A percentile compares a stretch with the other conserved stretches of the same genome.
phyloP scores from a whole-genome alignment of 2,113 vertebrate genomes.

The Columbina picui region DNA sequence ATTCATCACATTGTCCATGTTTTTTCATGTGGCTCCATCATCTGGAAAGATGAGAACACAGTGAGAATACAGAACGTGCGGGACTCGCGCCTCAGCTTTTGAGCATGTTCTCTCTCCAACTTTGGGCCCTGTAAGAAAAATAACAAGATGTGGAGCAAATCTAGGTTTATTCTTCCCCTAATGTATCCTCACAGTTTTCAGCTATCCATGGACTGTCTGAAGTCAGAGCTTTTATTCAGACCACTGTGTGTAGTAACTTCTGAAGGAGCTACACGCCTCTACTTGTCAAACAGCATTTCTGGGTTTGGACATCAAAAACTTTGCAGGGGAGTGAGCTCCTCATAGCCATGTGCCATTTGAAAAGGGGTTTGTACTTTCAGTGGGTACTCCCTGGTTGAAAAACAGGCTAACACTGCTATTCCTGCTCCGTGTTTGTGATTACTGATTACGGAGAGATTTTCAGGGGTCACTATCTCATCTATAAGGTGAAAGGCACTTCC shows the following conservation, averaged over 20 bases:
- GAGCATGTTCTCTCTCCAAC: background rate
- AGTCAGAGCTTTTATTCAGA: background rate
- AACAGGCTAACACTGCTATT: background rate
- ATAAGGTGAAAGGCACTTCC: background rate
- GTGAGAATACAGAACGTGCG: background rate
- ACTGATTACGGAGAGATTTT: background rate
- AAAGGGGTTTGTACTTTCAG: background rate
- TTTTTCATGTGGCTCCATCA: background rate
- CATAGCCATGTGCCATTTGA: rapidly evolving
- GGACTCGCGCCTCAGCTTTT: background rate
- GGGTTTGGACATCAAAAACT: background rate
- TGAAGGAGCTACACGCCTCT: background rate
- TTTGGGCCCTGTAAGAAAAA: background rate
- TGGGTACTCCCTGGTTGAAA: background rate
- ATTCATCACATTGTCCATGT: background rate
- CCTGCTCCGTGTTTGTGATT: background rate
- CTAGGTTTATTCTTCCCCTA: background rate
- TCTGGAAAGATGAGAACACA: background rate
- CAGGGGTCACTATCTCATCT: background rate
- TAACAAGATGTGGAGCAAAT: rapidly evolving
- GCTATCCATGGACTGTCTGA: background rate
- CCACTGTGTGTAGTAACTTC: background rate
- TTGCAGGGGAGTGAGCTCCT: rapidly evolving
- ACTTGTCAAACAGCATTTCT: background rate
- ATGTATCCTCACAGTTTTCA: background rate